Evolutionary conservation across 2,888 invertebrate genomes (phyloP), one percentile per base, ranked within the genome.

Genomic region (Panopea generosa): DNA sequence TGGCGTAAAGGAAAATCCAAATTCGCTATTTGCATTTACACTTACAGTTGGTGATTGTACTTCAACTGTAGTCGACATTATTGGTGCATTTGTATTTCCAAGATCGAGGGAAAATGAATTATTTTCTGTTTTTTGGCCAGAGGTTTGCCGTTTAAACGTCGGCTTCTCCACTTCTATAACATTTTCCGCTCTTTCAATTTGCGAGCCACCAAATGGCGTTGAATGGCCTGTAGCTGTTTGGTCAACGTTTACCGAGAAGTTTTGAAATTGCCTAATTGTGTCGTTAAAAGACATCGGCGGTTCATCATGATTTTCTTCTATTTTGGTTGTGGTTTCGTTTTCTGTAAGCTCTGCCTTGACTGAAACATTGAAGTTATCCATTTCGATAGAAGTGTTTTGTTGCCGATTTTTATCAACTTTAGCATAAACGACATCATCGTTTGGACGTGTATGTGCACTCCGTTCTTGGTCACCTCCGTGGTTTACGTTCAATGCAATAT

Each of bases 171-270:
- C 38, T 26, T 45, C 33, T 20, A 76, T 76, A 2, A 70, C 62
- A 4, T 56, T 66, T 45, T 76, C 75, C 1, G 56, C 60, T 3
- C 75, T 53, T n/a, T 76, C 75, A 4, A 45, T 70, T 53, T 76
- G 70, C 14, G 50, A 24, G 2, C 56, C 63, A 22, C 27, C 38
- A 33, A 38, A 47, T 24, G 22, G 33, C 20, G 27, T 20, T 20
- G 26, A 27, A 24, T 22, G 14, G 24, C 16, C 45, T 26, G 59
- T 43, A 26, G 47, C 29, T 3, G 27, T 27, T 22, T 50, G 38
- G 24, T 67, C 59, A 33, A 63, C 27, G 3, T 47, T 24, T 1
- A 47, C 38, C n/a, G 49, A 60, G 24, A 65, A 69, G 26, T 53
- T 40, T 60, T 69, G 29, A 27, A 75, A 65, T 7, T 59, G 49